A percentile compares a stretch with the other conserved stretches of the same genome.
phyloP scores from a whole-genome alignment of 2,888 invertebrate species.

The Drosophila ustulata region DNA sequence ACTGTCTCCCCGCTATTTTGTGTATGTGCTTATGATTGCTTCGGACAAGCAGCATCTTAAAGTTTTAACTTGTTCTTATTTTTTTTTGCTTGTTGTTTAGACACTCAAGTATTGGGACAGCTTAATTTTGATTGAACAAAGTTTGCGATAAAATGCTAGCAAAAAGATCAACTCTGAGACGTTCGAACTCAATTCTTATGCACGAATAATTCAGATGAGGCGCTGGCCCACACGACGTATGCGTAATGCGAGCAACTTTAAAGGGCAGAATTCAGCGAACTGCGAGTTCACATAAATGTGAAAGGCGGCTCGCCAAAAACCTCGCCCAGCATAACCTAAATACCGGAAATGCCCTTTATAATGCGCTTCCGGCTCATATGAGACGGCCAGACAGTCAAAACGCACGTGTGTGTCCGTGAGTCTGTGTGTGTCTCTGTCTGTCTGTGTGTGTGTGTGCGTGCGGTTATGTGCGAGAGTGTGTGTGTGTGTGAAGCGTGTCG shows the following conservation, averaged over 20 bases:
- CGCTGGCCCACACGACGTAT: slow-evolving; percentile 47
- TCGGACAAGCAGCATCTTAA: slow-evolving; percentile 44
- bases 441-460: slow-evolving; percentile 2
- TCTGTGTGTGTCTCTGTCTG: too few species aligned
- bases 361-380: slow-evolving; percentile 78
- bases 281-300: slow-evolving; percentile 49
- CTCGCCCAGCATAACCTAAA: slow-evolving; percentile 55
- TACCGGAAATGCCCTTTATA: slow-evolving; percentile 81
- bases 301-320: slow-evolving; percentile 20
- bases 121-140: slow-evolving; percentile 68
- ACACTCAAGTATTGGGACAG: slow-evolving; percentile 28
- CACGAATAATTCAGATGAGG: slow-evolving; percentile 12
- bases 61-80: slow-evolving; percentile 46
- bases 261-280: slow-evolving; percentile 48
- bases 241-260: slow-evolving; percentile 43
- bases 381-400: slow-evolving; percentile 51
- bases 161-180: slow-evolving; percentile 35
- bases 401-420: slow-evolving; percentile 1
- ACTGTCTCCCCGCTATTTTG: slow-evolving; percentile 21
- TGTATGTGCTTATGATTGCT: slow-evolving; percentile 68
- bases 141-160: slow-evolving; percentile 25
- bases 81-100: neutral
- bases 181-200: slow-evolving; percentile 54
- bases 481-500: slow-evolving; percentile 36
- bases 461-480: neutral